Conservation (phyloP, 1,140 invertebrate genomes). For the Drosophila triauraria region DNA sequence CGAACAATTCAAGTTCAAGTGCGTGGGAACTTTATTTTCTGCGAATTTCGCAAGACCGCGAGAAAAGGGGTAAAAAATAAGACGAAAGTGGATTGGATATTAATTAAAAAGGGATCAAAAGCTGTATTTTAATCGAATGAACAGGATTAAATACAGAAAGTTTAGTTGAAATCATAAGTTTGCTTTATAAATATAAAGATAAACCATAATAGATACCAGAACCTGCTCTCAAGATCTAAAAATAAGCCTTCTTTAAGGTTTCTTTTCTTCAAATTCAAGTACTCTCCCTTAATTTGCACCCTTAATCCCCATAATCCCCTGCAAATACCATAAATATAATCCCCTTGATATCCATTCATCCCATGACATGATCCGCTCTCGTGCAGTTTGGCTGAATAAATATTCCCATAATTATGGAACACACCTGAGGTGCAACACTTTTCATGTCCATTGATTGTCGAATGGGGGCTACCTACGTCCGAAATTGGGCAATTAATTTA, state of each 20-base stretch:
- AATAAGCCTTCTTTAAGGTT: background rate
- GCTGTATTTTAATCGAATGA: background rate
- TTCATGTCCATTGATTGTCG: conserved; percentile 50
- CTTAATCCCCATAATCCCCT: conserved; percentile 37
- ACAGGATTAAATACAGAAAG: background rate
- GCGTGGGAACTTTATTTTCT: conserved; percentile 74
- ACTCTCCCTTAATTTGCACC: conserved; percentile 3
- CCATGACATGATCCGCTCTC: conserved; percentile 18
- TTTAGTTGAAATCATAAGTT: too few relatives aligned
- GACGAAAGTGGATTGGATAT: background rate
- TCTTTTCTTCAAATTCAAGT: background rate
- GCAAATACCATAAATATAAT: conserved; percentile 24
- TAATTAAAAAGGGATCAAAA: background rate
- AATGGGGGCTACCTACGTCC: conserved; percentile 58
- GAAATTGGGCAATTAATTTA: conserved; percentile 76
- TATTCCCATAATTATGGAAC: conserved; percentile 55
- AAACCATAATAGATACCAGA: background rate
- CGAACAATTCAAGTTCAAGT: conserved; percentile 76
- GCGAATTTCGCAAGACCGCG: conserved; percentile 49
- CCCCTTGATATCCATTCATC: conserved; percentile 35
- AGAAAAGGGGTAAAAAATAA: background rate
- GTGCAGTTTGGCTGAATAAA: conserved; percentile 47
- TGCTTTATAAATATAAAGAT: background rate
- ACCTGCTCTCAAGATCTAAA: background rate
- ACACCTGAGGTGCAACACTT: conserved; percentile 74